Conservation (phyloP, 2,797 vertebrate genomes). For the Hydrophis major region DNA sequence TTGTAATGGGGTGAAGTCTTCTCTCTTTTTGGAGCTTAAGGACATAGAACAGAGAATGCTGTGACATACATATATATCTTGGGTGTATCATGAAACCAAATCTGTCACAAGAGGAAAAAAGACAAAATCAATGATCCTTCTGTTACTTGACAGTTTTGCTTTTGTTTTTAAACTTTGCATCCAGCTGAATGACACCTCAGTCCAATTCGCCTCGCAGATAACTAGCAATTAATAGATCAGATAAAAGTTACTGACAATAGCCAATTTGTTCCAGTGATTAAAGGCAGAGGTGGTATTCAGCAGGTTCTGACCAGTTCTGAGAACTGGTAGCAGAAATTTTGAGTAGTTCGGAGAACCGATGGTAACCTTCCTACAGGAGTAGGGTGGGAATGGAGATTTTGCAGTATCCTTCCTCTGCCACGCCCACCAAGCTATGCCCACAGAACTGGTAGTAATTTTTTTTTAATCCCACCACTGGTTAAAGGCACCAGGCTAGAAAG, state of each 20-base stretch:
- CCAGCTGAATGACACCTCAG: background rate
- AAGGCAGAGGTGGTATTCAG: no score
- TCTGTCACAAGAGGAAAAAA: constrained; percentile 3
- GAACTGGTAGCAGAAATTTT: no score
- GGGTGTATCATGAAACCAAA: background rate
- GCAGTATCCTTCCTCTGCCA: no score
- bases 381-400: no score
- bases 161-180: background rate
- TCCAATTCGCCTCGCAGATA: background rate
- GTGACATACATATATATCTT: background rate
- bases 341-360: no score
- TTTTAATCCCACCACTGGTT: background rate
- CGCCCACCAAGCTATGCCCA: no score
- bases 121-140: background rate
- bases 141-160: background rate
- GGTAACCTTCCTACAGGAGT: no score
- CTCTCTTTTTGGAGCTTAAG: background rate
- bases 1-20: background rate
- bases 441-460: no score
- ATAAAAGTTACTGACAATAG: background rate
- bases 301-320: no score
- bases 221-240: background rate
- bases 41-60: background rate
- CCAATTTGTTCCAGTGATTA: background rate
- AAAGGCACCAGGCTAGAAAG: background rate